These are phyloP conservation scores for Nomada ferruginata DNA, from an alignment of 2,888 invertebrate species.

Conservation along the genomic window DNA sequence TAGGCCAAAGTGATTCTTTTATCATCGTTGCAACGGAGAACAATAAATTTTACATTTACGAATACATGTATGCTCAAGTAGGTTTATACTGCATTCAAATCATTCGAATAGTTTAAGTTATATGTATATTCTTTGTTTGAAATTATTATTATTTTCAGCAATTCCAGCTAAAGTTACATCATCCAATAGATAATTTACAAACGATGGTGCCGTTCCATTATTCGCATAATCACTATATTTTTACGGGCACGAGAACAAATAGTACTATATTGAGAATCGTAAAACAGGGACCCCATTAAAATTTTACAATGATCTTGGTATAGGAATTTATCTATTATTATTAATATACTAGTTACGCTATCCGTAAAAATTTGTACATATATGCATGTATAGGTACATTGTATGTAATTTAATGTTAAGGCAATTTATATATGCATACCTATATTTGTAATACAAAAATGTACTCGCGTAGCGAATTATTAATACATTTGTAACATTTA, in stretches of 20 bases:
- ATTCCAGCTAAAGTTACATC: constrained; percentile 71
- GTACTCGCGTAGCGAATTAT: not conserved
- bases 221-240: constrained; percentile 70
- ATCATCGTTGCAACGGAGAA: constrained; percentile 73
- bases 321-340: not conserved
- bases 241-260: constrained; percentile 68
- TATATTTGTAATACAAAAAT: not conserved
- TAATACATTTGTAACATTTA: constrained; percentile 11
- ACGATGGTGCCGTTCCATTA: constrained; percentile 71
- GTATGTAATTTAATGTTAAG: not conserved
- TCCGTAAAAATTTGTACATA: not conserved
- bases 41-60: constrained; percentile 74
- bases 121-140: not conserved
- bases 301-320: constrained; percentile 7
- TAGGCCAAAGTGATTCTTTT: constrained; percentile 67
- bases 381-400: not conserved
- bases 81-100: constrained; percentile 24
- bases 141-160: constrained; percentile 67
- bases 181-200: constrained; percentile 70
- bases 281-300: constrained; percentile 66
- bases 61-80: constrained; percentile 75
- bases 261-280: constrained; percentile 74
- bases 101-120: not conserved
- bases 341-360: not conserved
- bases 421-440: not conserved